Percentiles rank a stretch among this genome's conserved stretches.
Conservation (phyloP, 2,113 vertebrate genomes). For the Paraplagusia blochii region DNA sequence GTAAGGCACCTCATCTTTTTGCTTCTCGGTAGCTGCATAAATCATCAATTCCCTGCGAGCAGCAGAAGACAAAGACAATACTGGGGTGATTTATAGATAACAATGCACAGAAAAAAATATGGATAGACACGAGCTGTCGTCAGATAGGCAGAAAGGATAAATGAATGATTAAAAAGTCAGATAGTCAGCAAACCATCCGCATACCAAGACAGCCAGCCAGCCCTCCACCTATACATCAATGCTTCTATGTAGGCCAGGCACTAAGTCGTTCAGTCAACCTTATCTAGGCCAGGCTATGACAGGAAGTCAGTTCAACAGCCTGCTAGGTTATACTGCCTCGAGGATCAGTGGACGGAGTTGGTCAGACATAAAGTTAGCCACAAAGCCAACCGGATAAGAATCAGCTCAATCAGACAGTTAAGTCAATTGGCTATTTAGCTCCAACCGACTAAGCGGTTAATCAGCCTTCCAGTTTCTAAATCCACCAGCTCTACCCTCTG, state of each 20-base stretch:
- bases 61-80: slow-evolving; percentile 51
- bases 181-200: slow-evolving; percentile 63
- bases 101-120: slow-evolving; percentile 37
- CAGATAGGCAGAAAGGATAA: slow-evolving; percentile 60
- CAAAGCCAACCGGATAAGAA: slow-evolving; percentile 26
- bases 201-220: slow-evolving; percentile 28
- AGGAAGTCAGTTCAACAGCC: slow-evolving; percentile 52
- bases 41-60: slow-evolving; percentile 86
- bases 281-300: slow-evolving; percentile 59
- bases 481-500: slow-evolving; percentile 1
- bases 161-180: slow-evolving; percentile 72
- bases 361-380: slow-evolving; percentile 39
- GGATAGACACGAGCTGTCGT: slow-evolving; percentile 53
- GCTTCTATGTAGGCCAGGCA: slow-evolving; percentile 65
- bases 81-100: slow-evolving; percentile 65
- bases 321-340: slow-evolving; percentile 33
- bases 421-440: slow-evolving; percentile 45
- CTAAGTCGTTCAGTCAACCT: slow-evolving; percentile 59
- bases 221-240: slow-evolving; percentile 56
- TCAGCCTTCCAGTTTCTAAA: slow-evolving; percentile 33
- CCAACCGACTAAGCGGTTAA: slow-evolving; percentile 37
- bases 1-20: slow-evolving; percentile 83
- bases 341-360: slow-evolving; percentile 47
- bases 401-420: slow-evolving; percentile 42
- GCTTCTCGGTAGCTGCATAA: slow-evolving; percentile 87